Evolutionary conservation across 35 echinoderm and acorn worm genomes (phyloP).

Genomic region (Lytechinus pictus): DNA sequence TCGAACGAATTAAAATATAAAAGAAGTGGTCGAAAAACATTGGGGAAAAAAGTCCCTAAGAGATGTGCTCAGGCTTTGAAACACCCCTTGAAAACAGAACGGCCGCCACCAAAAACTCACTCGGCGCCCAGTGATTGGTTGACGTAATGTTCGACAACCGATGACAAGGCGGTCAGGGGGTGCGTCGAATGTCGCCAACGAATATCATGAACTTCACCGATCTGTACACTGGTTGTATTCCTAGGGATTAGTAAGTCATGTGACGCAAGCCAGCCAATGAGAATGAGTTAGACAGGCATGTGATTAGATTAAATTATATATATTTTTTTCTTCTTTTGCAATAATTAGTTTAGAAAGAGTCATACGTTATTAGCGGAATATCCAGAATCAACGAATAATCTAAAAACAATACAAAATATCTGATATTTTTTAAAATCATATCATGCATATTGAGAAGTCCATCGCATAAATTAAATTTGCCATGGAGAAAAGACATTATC

Average conservation of each 20-base stretch:
- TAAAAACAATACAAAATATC: too few relatives aligned
- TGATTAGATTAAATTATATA: neutral
- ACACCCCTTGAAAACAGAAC: neutral
- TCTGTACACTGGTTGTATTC: neutral
- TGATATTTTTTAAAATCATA: too few relatives aligned
- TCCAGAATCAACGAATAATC: neutral
- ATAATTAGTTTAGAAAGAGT: neutral
- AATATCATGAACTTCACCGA: constrained; percentile 24
- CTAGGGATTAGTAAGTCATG: neutral
- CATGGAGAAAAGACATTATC: neutral
- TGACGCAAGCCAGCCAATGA: neutral
- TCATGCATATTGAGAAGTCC: too few relatives aligned
- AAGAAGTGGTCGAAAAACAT: too few relatives aligned
- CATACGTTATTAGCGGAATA: neutral
- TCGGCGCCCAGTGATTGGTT: constrained; percentile 46
- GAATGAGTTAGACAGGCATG: neutral
- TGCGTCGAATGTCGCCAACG: constrained; percentile 35
- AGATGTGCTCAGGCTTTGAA: neutral
- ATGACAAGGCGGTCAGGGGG: constrained; percentile 36
- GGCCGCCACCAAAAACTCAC: constrained; percentile 38
- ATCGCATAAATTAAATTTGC: neutral
- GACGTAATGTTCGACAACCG: constrained; percentile 50
- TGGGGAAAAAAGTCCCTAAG: too few relatives aligned
- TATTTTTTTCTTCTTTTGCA: too few relatives aligned
- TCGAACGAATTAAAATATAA: too few relatives aligned